These are phyloP conservation scores for Buceros bicornis DNA, from an alignment of 2,797 vertebrate genomes.

Conservation along the genomic window DNA sequence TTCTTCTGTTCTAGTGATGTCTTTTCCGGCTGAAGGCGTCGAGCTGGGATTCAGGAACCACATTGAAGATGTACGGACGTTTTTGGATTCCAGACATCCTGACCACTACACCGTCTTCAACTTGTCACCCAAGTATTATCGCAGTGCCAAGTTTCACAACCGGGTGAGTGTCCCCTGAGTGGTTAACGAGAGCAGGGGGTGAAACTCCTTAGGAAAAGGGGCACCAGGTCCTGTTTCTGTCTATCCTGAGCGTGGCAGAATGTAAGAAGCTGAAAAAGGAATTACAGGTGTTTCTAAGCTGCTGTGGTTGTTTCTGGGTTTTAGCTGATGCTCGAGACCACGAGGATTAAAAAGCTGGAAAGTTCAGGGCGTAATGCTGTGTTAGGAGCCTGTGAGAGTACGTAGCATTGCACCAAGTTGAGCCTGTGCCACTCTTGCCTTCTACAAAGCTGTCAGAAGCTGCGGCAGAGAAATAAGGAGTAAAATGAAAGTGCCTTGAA, in stretches of 20 bases:
- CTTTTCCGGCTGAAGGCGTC: slow-evolving; percentile 93
- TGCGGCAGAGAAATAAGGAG: neutral
- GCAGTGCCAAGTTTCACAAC: slow-evolving; percentile 98
- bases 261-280: neutral
- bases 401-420: neutral
- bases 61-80: slow-evolving; percentile 95
- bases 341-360: neutral
- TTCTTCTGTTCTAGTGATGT: slow-evolving; percentile 88
- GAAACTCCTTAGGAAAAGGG: neutral
- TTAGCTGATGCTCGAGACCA: neutral
- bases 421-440: neutral
- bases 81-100: slow-evolving; percentile 94
- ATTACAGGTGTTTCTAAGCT: neutral
- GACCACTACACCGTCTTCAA: slow-evolving; percentile 99
- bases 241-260: neutral
- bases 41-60: slow-evolving; percentile 98
- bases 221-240: neutral
- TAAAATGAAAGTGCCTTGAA: neutral
- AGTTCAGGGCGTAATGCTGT: neutral
- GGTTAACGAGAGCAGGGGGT: neutral
- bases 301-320: neutral
- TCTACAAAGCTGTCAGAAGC: neutral
- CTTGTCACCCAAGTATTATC: slow-evolving; percentile 95
- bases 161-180: slow-evolving; percentile 79
- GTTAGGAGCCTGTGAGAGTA: neutral